Percentiles rank a stretch among this genome's conserved stretches.
phyloP scores from a whole-genome alignment of 2,888 invertebrate species.

The Heliconius ethilla region DNA sequence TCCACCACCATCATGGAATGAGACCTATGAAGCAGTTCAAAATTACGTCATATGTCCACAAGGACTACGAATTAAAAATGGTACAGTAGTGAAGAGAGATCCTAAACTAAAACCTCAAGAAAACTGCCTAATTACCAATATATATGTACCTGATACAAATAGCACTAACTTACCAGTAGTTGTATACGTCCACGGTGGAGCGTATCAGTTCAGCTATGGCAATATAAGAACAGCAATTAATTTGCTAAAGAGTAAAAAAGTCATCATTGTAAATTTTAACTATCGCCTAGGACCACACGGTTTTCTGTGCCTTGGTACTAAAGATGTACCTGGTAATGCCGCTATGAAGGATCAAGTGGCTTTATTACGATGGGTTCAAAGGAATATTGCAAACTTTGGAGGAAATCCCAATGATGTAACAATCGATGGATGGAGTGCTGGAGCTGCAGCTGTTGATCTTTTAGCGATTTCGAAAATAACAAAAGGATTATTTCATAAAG shows the following conservation, averaged over 20 bases:
- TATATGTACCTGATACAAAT: conserved; percentile 50
- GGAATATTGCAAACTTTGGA: conserved; percentile 55
- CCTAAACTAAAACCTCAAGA: conserved; percentile 39
- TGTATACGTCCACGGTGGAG: conserved; percentile 71
- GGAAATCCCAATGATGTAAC: conserved; percentile 67
- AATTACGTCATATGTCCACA: conserved; percentile 54
- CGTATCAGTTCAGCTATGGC: conserved; percentile 61
- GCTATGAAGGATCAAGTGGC: conserved; percentile 68
- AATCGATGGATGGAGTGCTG: conserved; percentile 61
- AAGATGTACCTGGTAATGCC: conserved; percentile 63
- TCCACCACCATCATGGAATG: conserved; percentile 54
- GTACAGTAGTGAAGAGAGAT: neutral
- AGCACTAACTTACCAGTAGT: conserved; percentile 58
- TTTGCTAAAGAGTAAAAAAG: conserved; percentile 51
- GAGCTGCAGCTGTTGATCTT: conserved; percentile 58
- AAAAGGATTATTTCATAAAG: conserved; percentile 59
- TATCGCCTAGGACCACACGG: conserved; percentile 51
- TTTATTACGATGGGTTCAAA: conserved; percentile 45
- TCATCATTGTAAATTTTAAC: conserved; percentile 52
- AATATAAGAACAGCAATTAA: conserved; percentile 45
- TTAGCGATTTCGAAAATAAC: conserved; percentile 57
- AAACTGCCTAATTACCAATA: conserved; percentile 51
- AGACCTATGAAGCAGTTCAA: conserved; percentile 52
- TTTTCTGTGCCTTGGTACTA: conserved; percentile 64
- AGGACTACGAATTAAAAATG: conserved; percentile 2